These are phyloP conservation scores for Mirza zaza DNA, from an alignment of 2,113 vertebrate genomes.

Conservation along the genomic window DNA sequence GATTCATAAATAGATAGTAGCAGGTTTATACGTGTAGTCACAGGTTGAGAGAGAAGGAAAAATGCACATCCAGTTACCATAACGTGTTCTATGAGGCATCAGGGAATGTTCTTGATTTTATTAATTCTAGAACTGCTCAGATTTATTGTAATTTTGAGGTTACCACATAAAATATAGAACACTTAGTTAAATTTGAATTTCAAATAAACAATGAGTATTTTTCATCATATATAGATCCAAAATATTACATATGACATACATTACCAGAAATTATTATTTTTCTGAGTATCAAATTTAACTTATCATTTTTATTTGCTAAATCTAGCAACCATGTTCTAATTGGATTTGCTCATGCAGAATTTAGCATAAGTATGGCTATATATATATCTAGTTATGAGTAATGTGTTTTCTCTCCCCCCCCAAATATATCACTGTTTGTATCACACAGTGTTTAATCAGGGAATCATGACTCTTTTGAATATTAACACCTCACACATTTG, in stretches of 20 bases:
- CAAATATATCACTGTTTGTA: not conserved
- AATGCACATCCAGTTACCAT: rapidly evolving
- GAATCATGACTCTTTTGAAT: not conserved
- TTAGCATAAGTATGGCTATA: not conserved
- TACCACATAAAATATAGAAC: not conserved
- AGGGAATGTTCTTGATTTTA: not conserved
- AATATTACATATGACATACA: not conserved
- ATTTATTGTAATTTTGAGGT: not conserved
- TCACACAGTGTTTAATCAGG: not conserved
- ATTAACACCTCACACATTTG: not conserved
- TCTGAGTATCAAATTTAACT: not conserved
- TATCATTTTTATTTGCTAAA: not conserved
- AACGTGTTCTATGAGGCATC: not conserved
- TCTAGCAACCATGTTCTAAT: not conserved
- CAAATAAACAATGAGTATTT: not conserved
- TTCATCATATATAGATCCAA: not conserved
- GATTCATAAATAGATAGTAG: not conserved
- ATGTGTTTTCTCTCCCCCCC: not conserved
- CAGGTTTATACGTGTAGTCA: not conserved
- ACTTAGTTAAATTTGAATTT: not conserved
- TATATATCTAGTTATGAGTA: too few species aligned
- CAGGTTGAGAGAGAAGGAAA: not conserved
- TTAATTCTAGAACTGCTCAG: not conserved
- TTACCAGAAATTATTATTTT: not conserved
- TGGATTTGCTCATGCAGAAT: not conserved